Evolutionary conservation across 2,888 invertebrate species (phyloP).

Genomic region (Hemaris fuciformis): DNA sequence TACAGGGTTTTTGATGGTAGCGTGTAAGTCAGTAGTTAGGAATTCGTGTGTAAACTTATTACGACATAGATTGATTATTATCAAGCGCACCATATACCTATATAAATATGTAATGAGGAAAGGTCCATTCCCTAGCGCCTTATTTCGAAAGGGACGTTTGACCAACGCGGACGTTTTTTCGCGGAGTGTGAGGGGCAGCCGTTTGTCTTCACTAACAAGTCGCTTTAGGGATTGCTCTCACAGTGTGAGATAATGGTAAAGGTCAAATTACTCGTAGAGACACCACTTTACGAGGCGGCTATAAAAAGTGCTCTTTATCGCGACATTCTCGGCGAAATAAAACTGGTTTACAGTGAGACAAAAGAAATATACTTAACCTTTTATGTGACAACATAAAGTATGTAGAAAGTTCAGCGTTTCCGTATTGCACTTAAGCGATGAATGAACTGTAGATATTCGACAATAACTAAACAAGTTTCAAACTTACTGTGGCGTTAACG

Average conservation of each 20-base stretch:
- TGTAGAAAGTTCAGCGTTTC: conserved; percentile 56
- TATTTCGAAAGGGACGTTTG: conserved; percentile 12
- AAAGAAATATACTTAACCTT: conserved; percentile 40
- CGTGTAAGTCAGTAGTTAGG: background rate
- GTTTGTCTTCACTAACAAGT: conserved; percentile 46
- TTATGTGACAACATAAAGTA: conserved; percentile 43
- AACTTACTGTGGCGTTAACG: conserved; percentile 56
- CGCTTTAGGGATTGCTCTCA: conserved; percentile 42
- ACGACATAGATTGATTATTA: conserved; percentile 2
- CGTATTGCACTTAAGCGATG: conserved; percentile 35
- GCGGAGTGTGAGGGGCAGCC: conserved; percentile 34
- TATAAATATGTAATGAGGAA: conserved; percentile 17
- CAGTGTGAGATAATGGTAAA: conserved; percentile 52
- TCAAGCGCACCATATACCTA: conserved; percentile 1
- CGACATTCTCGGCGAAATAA: conserved; percentile 51
- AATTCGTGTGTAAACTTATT: background rate
- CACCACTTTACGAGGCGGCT: conserved; percentile 52
- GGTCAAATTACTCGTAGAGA: conserved; percentile 58
- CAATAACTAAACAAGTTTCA: conserved; percentile 51
- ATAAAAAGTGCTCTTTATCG: conserved; percentile 61
- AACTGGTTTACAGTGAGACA: conserved; percentile 40
- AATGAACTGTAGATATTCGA: conserved; percentile 33
- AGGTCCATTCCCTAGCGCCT: conserved; percentile 8
- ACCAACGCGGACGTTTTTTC: conserved; percentile 32
- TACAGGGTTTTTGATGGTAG: background rate